A percentile compares a stretch with the other conserved stretches of the same genome.
Evolutionary conservation across 2,888 invertebrate species (phyloP).

Genomic region (Melipona beecheii): DNA sequence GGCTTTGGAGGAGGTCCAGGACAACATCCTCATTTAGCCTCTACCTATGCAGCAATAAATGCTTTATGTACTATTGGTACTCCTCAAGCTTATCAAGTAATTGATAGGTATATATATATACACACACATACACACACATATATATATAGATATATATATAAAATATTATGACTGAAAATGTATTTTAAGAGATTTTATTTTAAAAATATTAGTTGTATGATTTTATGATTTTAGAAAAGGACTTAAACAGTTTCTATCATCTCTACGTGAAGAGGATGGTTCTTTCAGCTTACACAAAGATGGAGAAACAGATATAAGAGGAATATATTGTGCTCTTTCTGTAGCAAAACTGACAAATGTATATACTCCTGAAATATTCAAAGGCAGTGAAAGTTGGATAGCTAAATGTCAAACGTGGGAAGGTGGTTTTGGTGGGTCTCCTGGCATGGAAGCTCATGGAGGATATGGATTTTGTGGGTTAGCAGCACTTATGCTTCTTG

Average conservation of each 20-base stretch:
- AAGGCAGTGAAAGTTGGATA: conserved; percentile 96
- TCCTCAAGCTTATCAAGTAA: conserved; percentile 93
- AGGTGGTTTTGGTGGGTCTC: conserved; percentile 98
- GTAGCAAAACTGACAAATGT: conserved; percentile 95
- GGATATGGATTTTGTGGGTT: conserved; percentile 99
- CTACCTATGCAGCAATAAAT: conserved; percentile 98
- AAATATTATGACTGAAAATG: not conserved
- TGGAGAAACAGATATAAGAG: conserved; percentile 97
- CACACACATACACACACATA: no score
- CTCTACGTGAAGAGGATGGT: conserved; percentile 93
- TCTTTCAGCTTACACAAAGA: conserved; percentile 95
- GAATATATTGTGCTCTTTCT: conserved; percentile 97
- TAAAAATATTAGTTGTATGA: not conserved
- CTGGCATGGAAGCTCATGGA: conserved; percentile 98
- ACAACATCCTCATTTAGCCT: conserved; percentile 96
- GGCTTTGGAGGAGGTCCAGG: conserved; percentile 98
- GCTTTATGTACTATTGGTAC: conserved; percentile 95
- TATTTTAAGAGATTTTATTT: not conserved
- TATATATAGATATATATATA: not conserved
- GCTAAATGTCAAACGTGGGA: conserved; percentile 98
- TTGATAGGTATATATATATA: conserved; percentile 89
- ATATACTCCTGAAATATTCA: conserved; percentile 91
- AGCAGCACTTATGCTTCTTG: conserved; percentile 93
- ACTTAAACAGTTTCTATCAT: conserved; percentile 91
- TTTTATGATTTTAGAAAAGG: conserved; percentile 85